phyloP scores from a whole-genome alignment of 1,140 invertebrate genomes.

The Listronotus oregonensis region DNA sequence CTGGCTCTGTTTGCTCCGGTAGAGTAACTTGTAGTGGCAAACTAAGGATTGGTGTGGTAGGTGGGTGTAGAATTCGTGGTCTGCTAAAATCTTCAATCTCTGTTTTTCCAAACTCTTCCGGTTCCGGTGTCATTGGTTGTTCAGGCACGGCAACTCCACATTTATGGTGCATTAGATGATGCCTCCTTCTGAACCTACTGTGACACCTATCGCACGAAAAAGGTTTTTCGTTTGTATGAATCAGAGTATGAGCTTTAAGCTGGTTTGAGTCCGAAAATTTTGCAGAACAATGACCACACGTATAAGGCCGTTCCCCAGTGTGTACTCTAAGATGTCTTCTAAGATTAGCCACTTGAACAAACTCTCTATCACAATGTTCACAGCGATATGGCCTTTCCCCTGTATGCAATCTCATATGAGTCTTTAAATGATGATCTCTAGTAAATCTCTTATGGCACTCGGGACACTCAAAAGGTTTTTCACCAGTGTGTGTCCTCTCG shows the following conservation, averaged over 20 bases:
- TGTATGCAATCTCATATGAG: slow-evolving; percentile 90
- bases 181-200: slow-evolving; percentile 77
- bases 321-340: slow-evolving; percentile 92
- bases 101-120: slow-evolving; percentile 19
- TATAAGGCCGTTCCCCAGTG: slow-evolving; percentile 93
- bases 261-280: slow-evolving; percentile 94
- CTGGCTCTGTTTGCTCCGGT: slow-evolving; percentile 87
- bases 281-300: slow-evolving; percentile 85
- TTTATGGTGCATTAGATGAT: slow-evolving; percentile 85
- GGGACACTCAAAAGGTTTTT: slow-evolving; percentile 94
- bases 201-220: slow-evolving; percentile 79
- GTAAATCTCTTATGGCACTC: slow-evolving; percentile 95
- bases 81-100: slow-evolving; percentile 52
- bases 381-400: slow-evolving; percentile 94
- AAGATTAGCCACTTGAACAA: slow-evolving; percentile 93
- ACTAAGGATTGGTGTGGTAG: slow-evolving; percentile 43
- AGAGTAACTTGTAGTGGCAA: slow-evolving; percentile 55
- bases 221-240: slow-evolving; percentile 89
- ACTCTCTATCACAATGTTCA: slow-evolving; percentile 86
- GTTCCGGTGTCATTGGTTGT: slow-evolving; percentile 42
- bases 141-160: slow-evolving; percentile 60
- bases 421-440: slow-evolving; percentile 93
- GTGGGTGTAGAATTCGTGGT: slow-evolving; percentile 56
- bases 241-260: slow-evolving; percentile 86
- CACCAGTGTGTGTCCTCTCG: slow-evolving; percentile 94